Base-by-base conservation (phyloP, 2,888 invertebrate species). In the Sesia bembeciformis region DNA sequence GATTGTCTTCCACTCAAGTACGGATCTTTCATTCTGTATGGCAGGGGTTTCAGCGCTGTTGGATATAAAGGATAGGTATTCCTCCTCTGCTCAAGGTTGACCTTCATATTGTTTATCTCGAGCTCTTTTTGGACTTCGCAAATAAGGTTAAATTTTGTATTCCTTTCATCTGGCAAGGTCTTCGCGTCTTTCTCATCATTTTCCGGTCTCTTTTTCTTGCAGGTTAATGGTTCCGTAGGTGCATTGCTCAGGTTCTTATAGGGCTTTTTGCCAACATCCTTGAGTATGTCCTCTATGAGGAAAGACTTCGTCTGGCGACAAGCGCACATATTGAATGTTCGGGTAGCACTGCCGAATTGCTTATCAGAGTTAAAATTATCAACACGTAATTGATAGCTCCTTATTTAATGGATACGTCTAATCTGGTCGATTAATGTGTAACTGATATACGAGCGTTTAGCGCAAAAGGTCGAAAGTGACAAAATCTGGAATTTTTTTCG, bases 351-450 rank as follows among this genome's bases (percentile, higher is more conserved):
- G 85, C 75, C 81, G 75, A 83, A 84, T 72, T 72, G 64, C 64
- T 83, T 84, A 86, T 84, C 83, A 61, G 57, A 60, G 64, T 59
- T 53, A 56, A 67, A 67, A 70, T 76, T 80, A 81, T 79, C 79
- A 73, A 65, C 63, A 65, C 64, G 66, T 85, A 87, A 87, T 88
- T 86, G 87, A 86, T 87, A 85, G 83, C 83, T 83, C 81, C 81
- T 83, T 80, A 81, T 82, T 84, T 82, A 84, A 84, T 84, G 84
- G 84, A 81, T 76, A 74, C 68, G 61, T 71, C 72, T 83, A 81
- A 84, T 85, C 82, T 81, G 65, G 67, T 66, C 64, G 74, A 76
- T 71, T 75, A 69, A 64, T 64, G 64, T 62, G 56, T 56, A 59
- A 61, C 59, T 64, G 56, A 49, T 53, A 51, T 46, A 23, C n/a